Percentiles rank a stretch among this genome's conserved stretches.
phyloP scores from a whole-genome alignment of 2,888 invertebrate species.

The Deilephila elpenor region DNA sequence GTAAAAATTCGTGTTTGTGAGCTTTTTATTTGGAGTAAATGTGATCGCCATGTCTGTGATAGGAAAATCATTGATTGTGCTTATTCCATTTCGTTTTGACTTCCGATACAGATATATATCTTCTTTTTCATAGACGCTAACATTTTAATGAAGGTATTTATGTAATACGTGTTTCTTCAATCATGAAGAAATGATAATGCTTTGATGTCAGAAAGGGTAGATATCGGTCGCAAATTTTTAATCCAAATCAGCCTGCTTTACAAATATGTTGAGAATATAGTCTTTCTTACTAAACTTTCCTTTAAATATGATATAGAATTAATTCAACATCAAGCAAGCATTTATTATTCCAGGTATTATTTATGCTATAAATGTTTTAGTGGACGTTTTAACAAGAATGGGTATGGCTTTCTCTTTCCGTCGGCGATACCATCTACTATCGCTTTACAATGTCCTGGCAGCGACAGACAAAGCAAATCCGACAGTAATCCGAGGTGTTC shows the following conservation, averaged over 20 bases:
- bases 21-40: no score
- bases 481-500: not conserved
- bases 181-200: no score
- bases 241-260: no score
- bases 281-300: not conserved
- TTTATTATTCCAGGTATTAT: not conserved
- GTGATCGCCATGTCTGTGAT: no score
- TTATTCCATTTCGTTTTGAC: no score
- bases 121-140: no score
- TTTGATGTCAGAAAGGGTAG: no score
- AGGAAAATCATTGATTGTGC: no score
- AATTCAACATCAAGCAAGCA: not conserved
- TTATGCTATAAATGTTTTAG: not conserved
- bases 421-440: not conserved
- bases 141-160: no score
- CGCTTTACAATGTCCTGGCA: slow-evolving; percentile 12
- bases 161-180: no score
- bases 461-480: not conserved
- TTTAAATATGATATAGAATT: not conserved
- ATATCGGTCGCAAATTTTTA: no score
- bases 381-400: slow-evolving; percentile 3
- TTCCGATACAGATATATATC: no score
- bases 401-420: slow-evolving; percentile 5
- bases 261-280: not conserved
- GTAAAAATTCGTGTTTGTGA: not conserved